These are phyloP conservation scores for Anoura caudifer DNA, from an alignment of 2,113 vertebrate species.

Conservation along the genomic window DNA sequence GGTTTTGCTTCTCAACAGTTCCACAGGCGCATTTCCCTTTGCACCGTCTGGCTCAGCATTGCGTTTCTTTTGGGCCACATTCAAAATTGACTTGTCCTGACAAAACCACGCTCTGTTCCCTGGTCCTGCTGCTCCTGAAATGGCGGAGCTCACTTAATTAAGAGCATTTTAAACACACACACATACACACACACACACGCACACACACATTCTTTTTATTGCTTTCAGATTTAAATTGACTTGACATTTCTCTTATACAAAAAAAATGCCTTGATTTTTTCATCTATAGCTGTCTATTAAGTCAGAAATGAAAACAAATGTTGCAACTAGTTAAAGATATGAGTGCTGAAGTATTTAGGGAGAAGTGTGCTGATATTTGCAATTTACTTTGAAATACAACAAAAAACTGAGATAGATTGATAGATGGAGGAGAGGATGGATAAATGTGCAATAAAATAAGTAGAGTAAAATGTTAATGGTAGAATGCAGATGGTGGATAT, in stretches of 20 bases:
- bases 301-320: slow-evolving; percentile 18
- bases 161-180: neutral
- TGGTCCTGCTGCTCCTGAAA: neutral
- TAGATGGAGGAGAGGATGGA: neutral
- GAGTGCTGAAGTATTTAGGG: neutral
- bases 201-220: neutral
- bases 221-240: neutral
- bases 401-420: neutral
- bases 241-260: slow-evolving; percentile 4
- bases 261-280: neutral
- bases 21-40: neutral
- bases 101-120: neutral
- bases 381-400: neutral
- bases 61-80: neutral
- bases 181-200: no score
- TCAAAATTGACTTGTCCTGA: neutral
- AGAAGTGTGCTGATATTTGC: neutral
- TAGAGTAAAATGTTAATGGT: neutral
- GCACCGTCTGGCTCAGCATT: neutral
- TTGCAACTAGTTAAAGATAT: neutral
- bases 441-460: neutral
- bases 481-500: neutral
- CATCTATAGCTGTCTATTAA: neutral
- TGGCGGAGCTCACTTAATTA: neutral
- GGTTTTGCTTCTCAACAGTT: neutral